Evolutionary conservation across 2,797 vertebrate species (phyloP).

Genomic region (Crenichthys baileyi): DNA sequence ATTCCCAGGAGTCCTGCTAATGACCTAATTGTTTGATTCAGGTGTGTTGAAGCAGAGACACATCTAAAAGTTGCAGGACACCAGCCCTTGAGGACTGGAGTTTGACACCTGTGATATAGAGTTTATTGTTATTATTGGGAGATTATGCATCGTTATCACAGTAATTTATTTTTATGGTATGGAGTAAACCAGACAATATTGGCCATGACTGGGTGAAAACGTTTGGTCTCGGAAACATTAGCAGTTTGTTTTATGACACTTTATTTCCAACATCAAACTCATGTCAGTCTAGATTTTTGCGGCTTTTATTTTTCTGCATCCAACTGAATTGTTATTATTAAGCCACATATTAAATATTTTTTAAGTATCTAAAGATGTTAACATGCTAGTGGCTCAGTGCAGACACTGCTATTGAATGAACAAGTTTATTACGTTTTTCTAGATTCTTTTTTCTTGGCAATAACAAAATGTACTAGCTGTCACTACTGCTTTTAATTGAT

Average conservation of each 20-base stretch:
- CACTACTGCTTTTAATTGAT: neutral
- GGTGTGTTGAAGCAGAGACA: no score
- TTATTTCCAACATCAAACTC: neutral
- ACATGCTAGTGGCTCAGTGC: neutral
- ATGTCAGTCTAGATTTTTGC: neutral
- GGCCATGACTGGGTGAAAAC: neutral
- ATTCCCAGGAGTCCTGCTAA: no score
- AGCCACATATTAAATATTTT: neutral
- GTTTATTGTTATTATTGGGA: neutral
- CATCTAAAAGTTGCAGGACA: no score
- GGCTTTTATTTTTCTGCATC: neutral
- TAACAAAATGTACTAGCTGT: neutral
- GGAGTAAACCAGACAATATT: neutral
- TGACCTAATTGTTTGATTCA: no score
- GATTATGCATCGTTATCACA: neutral
- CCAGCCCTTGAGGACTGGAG: no score
- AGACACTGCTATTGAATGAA: neutral
- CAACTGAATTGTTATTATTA: neutral
- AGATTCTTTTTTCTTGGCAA: neutral
- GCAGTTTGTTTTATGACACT: no score
- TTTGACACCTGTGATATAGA: neutral
- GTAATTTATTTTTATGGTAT: neutral
- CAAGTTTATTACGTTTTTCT: neutral
- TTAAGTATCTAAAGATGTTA: neutral
- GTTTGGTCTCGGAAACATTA: neutral